These are phyloP conservation scores for Oeneis ivallda DNA, from an alignment of 2,888 invertebrate species.

Conservation along the genomic window DNA sequence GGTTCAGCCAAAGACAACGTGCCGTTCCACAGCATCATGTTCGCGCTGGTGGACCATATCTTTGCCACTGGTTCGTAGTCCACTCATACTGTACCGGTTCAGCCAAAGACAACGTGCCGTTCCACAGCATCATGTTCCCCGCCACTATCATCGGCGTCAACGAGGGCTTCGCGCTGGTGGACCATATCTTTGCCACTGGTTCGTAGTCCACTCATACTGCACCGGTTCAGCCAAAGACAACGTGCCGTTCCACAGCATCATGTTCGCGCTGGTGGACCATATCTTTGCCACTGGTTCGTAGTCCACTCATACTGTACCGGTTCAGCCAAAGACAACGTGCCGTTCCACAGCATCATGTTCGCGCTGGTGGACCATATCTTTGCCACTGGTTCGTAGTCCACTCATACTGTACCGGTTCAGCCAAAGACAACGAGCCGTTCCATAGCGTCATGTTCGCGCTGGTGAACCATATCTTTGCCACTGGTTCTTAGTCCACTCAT, in stretches of 20 bases:
- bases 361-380: conserved; percentile 92
- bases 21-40: conserved; percentile 99
- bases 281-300: conserved; percentile 97
- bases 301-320: no score
- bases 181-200: conserved; percentile 96
- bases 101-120: conserved; percentile 99
- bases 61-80: conserved; percentile 98
- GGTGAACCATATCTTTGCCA: conserved; percentile 95
- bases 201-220: no score
- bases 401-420: conserved; percentile 98
- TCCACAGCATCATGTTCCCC: conserved; percentile 98
- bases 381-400: conserved; percentile 98
- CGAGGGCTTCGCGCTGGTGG: conserved; percentile 90
- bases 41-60: conserved; percentile 92
- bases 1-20: conserved; percentile 99
- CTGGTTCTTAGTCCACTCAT: no score
- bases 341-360: conserved; percentile 99
- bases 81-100: conserved; percentile 97
- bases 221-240: conserved; percentile 99
- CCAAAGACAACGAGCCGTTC: conserved; percentile 99
- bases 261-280: conserved; percentile 94
- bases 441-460: conserved; percentile 96
- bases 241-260: conserved; percentile 99
- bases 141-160: conserved; percentile 92
- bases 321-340: conserved; percentile 99